A percentile compares a stretch with the other conserved stretches of the same genome.
Evolutionary conservation across 2,888 invertebrate genomes (phyloP).

Genomic region (Argyresthia albistria): DNA sequence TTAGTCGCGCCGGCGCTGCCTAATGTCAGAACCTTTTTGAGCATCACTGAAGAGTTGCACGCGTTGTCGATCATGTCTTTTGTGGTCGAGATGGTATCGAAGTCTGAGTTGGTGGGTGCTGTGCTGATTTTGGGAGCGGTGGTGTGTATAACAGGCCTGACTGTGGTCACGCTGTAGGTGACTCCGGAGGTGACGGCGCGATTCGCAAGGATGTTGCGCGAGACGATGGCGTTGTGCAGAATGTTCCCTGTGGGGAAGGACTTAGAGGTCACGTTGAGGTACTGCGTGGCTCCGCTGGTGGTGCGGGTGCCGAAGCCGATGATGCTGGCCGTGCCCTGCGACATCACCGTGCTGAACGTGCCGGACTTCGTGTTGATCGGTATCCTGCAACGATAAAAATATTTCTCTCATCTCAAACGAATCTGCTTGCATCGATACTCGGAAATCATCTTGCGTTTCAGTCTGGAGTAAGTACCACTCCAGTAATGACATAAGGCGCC

Average conservation of each 20-base stretch:
- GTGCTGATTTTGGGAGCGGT: slow-evolving; percentile 49
- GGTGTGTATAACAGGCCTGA: slow-evolving; percentile 43
- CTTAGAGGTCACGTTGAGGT: slow-evolving; percentile 61
- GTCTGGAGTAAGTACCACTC: no score
- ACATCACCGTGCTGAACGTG: slow-evolving; percentile 61
- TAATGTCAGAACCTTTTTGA: slow-evolving; percentile 63
- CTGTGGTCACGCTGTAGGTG: slow-evolving; percentile 49
- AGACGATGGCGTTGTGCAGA: slow-evolving; percentile 63
- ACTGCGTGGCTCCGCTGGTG: slow-evolving; percentile 40
- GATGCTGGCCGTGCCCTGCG: slow-evolving; percentile 61
- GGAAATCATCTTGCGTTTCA: no score
- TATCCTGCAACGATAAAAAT: slow-evolving; percentile 17
- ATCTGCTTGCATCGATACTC: no score
- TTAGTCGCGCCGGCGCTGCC: slow-evolving; percentile 59
- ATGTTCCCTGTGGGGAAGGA: slow-evolving; percentile 66
- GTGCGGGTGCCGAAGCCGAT: slow-evolving; percentile 60
- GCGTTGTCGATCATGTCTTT: slow-evolving; percentile 68
- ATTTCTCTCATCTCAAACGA: no score
- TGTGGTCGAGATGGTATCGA: slow-evolving; percentile 55
- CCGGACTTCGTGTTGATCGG: slow-evolving; percentile 58
- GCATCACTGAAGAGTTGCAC: slow-evolving; percentile 64
- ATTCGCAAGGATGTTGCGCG: slow-evolving; percentile 52
- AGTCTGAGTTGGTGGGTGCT: slow-evolving; percentile 40
- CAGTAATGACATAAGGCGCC: no score
- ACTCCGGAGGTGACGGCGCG: slow-evolving; percentile 44